Conservation (phyloP, 2,888 invertebrate genomes). For the Nomada flava region DNA sequence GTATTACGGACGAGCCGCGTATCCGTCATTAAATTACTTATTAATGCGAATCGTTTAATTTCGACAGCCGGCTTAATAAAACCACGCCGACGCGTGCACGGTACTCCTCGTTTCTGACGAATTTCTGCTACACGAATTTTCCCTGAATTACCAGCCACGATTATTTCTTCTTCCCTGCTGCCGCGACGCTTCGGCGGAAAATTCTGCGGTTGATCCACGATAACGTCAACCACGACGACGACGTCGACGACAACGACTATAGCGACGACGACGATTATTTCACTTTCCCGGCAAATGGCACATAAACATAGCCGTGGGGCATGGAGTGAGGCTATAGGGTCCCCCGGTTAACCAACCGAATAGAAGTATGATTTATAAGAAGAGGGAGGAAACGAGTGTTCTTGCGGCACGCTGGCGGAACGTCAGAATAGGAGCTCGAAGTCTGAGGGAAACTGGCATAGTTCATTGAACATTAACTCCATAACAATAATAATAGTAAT, state of each 20-base stretch:
- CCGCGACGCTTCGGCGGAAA: not conserved
- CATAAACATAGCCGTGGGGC: conserved; percentile 69
- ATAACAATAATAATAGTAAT: too few relatives aligned
- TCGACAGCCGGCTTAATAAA: conserved; percentile 30
- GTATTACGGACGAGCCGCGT: conserved; percentile 21
- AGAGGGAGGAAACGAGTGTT: conserved; percentile 59
- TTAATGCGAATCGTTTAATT: conserved; percentile 45
- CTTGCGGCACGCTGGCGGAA: conserved; percentile 39
- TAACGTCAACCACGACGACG: conserved; percentile 36
- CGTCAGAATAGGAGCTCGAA: conserved; percentile 29
- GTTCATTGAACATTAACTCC: conserved; percentile 8
- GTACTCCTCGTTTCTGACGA: too few relatives aligned
- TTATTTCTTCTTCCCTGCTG: conserved; percentile 1
- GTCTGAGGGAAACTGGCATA: conserved; percentile 30
- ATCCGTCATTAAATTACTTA: conserved; percentile 54
- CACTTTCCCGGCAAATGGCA: conserved; percentile 73
- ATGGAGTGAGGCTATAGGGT: conserved; percentile 48
- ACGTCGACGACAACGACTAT: conserved; percentile 49
- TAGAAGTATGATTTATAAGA: conserved; percentile 77
- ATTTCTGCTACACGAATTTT: conserved; percentile 28
- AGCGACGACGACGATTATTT: conserved; percentile 71
- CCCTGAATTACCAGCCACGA: conserved; percentile 31
- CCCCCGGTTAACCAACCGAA: conserved; percentile 73
- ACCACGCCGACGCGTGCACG: conserved; percentile 5
- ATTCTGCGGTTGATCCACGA: conserved; percentile 45